phyloP scores from a whole-genome alignment of 2,888 invertebrate genomes.

The Eilema caniola region DNA sequence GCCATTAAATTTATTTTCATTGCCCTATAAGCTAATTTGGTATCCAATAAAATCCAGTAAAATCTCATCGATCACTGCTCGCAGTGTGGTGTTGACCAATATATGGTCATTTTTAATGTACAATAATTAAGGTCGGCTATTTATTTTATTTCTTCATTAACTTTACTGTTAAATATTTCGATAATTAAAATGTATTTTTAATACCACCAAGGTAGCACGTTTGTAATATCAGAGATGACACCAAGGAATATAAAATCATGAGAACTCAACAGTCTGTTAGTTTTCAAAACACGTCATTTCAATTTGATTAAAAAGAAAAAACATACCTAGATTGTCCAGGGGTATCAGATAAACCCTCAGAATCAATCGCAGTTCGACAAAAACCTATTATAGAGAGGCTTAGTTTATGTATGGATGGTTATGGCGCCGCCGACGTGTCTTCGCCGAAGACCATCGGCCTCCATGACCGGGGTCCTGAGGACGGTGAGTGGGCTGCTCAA shows the following conservation, averaged over 20 bases:
- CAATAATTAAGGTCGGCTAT: constrained; percentile 34
- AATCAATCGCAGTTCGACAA: no score
- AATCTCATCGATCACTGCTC: constrained; percentile 39
- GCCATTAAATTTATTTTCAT: constrained; percentile 9
- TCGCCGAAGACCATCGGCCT: no score
- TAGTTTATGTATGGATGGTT: no score
- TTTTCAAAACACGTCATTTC: no score
- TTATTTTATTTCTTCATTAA: constrained; percentile 34
- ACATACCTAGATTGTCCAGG: no score
- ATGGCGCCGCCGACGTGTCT: no score
- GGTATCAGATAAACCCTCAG: no score
- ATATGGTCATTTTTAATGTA: constrained; percentile 34
- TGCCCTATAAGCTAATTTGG: constrained; percentile 20
- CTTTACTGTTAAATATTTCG: neutral
- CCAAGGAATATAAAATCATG: neutral
- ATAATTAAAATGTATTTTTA: neutral
- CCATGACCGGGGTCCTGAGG: no score
- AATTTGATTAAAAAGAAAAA: no score
- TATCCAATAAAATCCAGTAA: constrained; percentile 30
- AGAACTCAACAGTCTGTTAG: no score
- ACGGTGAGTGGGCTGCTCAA: no score
- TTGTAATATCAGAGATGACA: neutral
- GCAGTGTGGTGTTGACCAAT: constrained; percentile 22
- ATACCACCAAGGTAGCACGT: neutral
- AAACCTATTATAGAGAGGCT: no score